Evolutionary conservation across 1,140 invertebrate species (phyloP), one percentile per base, ranked within the genome.

Genomic region (Eciton burchellii): DNA sequence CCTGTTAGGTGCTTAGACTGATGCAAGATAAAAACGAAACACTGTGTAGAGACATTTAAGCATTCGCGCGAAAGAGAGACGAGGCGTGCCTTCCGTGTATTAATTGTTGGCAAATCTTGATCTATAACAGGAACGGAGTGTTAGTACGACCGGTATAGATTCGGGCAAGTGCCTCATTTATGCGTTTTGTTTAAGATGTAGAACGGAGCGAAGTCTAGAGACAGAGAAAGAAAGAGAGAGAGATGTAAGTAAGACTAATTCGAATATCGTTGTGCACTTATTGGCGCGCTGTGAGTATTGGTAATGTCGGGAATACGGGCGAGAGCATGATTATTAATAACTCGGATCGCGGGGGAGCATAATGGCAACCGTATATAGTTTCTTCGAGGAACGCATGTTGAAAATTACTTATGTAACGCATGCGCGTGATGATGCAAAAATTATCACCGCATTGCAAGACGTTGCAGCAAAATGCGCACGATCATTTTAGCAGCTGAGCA

Each of bases 61-160:
- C 90, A 91, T 91, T 90, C 90, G 92, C 89, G 87, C 86, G 86
- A 92, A 83, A 92, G 91, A 92, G 84, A 92, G 91, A 92, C 90
- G 92, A 93, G 92, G 93, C 92, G 93, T 94, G 93, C 93, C 93
- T 94, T 94, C 91, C 91, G 92, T 93, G 91, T 93, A 91, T 88
- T 93, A 93, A 93, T 93, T 94, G 92, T 94, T 94, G 92, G 92
- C 91, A 92, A 76, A 87, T 88, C 92, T 93, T 93, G 90, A 91
- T 93, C 90, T 88, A 89, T 90, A 90, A 87, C 60, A 77, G 73
- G 74, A 63, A 74, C 14, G 83, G 83, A 65, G 43, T 79, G 41
- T 79, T 79, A 81, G 49, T 86, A 60, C 54, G 65, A 43, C 59
- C 56, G 84, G 84, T 89, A 86, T 63, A 70, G 73, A 85, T 88